A percentile compares a stretch with the other conserved stretches of the same genome.
These are phyloP conservation scores for Drosophila funebris DNA, from an alignment of 1,140 invertebrate species.

Conservation along the genomic window DNA sequence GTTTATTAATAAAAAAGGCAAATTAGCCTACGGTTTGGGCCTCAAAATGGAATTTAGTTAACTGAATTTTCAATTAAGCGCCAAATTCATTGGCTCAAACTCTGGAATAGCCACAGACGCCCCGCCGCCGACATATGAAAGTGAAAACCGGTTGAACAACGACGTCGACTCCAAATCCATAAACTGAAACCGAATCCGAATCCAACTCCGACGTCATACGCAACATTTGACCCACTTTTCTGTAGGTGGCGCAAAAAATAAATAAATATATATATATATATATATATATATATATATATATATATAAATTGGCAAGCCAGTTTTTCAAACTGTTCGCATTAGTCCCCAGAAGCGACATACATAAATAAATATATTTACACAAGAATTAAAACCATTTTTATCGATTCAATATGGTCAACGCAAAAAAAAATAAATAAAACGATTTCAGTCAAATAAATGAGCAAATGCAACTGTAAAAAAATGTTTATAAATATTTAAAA, in stretches of 20 bases:
- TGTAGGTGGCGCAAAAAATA: constrained; percentile 28
- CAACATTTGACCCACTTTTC: constrained; percentile 75
- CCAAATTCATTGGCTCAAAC: constrained; percentile 52
- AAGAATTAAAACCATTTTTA: constrained; percentile 10
- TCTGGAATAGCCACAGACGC: constrained; percentile 45
- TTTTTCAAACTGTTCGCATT: constrained; percentile 32
- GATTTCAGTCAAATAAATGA: neutral
- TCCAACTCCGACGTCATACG: constrained; percentile 62
- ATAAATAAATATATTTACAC: constrained; percentile 36
- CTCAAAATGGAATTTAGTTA: constrained; percentile 50
- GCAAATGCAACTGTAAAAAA: neutral
- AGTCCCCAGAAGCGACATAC: constrained; percentile 36
- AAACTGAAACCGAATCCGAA: constrained; percentile 35
- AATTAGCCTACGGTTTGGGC: constrained; percentile 68
- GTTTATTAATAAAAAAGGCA: constrained; percentile 74
- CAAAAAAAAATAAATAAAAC: neutral
- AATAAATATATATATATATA: constrained; percentile 2
- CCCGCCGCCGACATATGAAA: constrained; percentile 33
- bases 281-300: constrained; percentile 32
- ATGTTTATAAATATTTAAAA: constrained; percentile 12
- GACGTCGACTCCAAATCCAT: constrained; percentile 32
- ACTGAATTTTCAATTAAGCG: constrained; percentile 78
- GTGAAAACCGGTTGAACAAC: constrained; percentile 54
- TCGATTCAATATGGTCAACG: neutral
- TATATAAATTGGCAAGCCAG: constrained; percentile 67